Base-by-base conservation (phyloP, 2,888 invertebrate species). In the Quadroppia sp. region DNA sequence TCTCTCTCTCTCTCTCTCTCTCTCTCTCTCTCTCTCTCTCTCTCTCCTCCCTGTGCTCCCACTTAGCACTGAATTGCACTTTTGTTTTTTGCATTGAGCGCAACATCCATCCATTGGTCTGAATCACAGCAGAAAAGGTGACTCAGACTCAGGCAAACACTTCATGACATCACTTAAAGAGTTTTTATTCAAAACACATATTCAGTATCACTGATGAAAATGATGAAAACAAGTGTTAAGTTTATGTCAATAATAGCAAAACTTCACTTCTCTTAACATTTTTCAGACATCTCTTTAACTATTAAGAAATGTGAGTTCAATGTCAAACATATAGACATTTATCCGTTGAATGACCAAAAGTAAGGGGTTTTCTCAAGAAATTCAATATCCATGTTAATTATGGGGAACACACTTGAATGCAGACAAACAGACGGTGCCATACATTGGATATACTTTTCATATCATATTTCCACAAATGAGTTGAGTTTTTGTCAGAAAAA, bases 311-410 rank as follows among this genome's bases (percentile, higher is more conserved):
- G 20, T 59, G 2, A 59, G 32, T 59, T 59, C 59, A 59, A 59
- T 59, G 59, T 59, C 59, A 59, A 28, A 59, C 6, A 20, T 15
- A 30, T 9, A 30, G 3, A 32, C 17, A 28, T 11, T 15, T 13
- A 23, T 28, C 2, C 30, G 28, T 32, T n/a, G 9, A 59, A 59
- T 30, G 1, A 30, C 4, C 30, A 59, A 28, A 32, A 11, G 13
- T n/a, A 20, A 23, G 23, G n/a, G 9, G 1, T 28, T 25, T 59
- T 32, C 28, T 25, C 50, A 50, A 7, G 59, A 59, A 59, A 59
- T 59, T 59, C 59, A 59, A 59, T 59, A 59, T 59, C 30, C 30
- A 28, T 28, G 59, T 59, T 59, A 59, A 59, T 59, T 59, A 59
- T 28, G n/a, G 17, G 4, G 28, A 32, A 20, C 28, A 17, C 20